A percentile compares a stretch with the other conserved stretches of the same genome.
Conservation (phyloP, 2,888 invertebrate species). For the Melanargia galathea region DNA sequence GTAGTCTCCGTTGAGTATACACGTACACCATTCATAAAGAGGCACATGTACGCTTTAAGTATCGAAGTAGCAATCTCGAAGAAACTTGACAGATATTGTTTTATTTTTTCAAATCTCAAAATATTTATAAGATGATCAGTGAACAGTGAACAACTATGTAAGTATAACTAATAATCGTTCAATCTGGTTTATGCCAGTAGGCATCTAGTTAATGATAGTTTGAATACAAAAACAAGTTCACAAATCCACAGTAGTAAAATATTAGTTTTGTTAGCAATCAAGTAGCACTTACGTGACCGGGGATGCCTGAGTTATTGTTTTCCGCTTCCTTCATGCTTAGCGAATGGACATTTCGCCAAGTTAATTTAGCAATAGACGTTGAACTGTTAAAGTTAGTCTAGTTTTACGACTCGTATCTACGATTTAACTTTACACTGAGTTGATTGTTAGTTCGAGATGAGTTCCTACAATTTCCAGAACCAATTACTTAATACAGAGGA, state of each 20-base stretch:
- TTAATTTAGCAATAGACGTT: conserved; percentile 10
- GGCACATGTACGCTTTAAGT: too few relatives aligned
- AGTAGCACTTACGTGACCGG: conserved; percentile 27
- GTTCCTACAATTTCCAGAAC: too few relatives aligned
- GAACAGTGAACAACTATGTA: too few relatives aligned
- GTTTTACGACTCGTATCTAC: not conserved
- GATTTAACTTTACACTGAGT: not conserved
- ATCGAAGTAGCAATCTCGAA: too few relatives aligned
- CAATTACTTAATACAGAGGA: too few relatives aligned
- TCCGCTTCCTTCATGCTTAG: conserved; percentile 31
- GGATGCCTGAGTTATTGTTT: conserved; percentile 32
- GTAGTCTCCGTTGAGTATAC: too few relatives aligned
- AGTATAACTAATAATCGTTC: too few relatives aligned
- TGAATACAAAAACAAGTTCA: not conserved
- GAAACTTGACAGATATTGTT: too few relatives aligned
- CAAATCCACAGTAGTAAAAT: conserved; percentile 11
- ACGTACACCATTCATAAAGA: too few relatives aligned
- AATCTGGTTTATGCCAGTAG: too few relatives aligned
- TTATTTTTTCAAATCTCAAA: too few relatives aligned
- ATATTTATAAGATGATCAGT: too few relatives aligned
- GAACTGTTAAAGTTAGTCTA: not conserved
- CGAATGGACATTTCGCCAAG: conserved; percentile 11
- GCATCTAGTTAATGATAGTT: conserved; percentile 3
- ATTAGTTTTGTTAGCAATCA: conserved; percentile 25
- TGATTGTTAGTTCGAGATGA: not conserved